phyloP scores from a whole-genome alignment of 2,797 vertebrate species.

The Clarias fuscus region DNA sequence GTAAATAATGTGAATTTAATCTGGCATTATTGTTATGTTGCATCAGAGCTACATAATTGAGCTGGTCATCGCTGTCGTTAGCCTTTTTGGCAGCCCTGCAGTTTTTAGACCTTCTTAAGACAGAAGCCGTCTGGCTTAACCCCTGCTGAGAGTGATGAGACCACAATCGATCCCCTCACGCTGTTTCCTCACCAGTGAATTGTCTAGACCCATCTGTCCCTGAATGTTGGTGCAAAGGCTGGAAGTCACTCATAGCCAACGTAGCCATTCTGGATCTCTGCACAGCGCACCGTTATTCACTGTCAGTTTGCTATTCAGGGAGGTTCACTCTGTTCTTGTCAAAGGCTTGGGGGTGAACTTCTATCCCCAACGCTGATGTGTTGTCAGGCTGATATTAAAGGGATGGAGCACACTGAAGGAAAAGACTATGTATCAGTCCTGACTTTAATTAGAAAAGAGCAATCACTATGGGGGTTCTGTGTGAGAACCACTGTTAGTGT shows the following conservation, averaged over 20 bases:
- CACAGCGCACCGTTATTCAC: slow-evolving; percentile 55
- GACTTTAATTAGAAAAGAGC: slow-evolving; percentile 40
- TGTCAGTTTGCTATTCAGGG: slow-evolving; percentile 62
- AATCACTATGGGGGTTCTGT: slow-evolving; percentile 24
- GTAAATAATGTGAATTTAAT: not conserved
- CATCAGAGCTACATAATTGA: slow-evolving; percentile 17
- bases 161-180: slow-evolving; percentile 28
- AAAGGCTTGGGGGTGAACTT: slow-evolving; percentile 50
- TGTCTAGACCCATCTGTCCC: slow-evolving; percentile 23
- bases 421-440: slow-evolving; percentile 27
- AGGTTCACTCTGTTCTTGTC: slow-evolving; percentile 62
- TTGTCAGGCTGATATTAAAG: slow-evolving; percentile 13
- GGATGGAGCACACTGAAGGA: slow-evolving; percentile 20
- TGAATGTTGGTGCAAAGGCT: slow-evolving; percentile 17
- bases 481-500: slow-evolving; percentile 19
- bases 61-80: slow-evolving; percentile 25
- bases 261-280: slow-evolving; percentile 25
- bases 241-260: slow-evolving; percentile 24
- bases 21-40: not conserved
- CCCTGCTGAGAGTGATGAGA: slow-evolving; percentile 36
- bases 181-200: slow-evolving; percentile 18
- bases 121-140: slow-evolving; percentile 27
- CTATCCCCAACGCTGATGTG: slow-evolving; percentile 20
- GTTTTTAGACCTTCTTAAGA: slow-evolving; percentile 30
- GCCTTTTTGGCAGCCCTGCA: slow-evolving; percentile 24